phyloP scores from a whole-genome alignment of 2,113 vertebrate species.

The Redunca redunca region DNA sequence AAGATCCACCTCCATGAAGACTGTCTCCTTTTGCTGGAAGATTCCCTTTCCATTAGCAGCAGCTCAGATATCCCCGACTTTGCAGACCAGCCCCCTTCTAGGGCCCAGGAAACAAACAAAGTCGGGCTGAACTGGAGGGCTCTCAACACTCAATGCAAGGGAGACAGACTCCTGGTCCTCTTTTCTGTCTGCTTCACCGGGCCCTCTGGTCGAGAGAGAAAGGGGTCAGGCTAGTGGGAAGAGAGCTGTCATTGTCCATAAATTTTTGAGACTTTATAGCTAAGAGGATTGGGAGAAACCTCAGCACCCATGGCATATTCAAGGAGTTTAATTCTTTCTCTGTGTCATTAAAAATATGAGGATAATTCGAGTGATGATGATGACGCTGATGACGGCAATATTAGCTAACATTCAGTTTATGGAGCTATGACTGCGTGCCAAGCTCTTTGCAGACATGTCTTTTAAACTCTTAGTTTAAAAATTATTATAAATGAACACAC shows the following conservation, averaged over 20 bases:
- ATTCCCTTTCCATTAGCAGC: constrained; percentile 36
- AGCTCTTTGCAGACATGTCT: not conserved
- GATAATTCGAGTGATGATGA: not conserved
- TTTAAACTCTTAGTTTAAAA: not conserved
- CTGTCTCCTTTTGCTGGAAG: constrained; percentile 55
- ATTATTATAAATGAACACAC: not conserved
- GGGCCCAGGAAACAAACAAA: constrained; percentile 40
- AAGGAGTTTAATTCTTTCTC: constrained; percentile 16
- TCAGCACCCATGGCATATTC: not conserved
- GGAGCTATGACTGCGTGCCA: not conserved
- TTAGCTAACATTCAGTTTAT: not conserved
- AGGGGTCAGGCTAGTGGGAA: not conserved
- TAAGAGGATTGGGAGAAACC: not conserved
- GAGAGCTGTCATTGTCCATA: not conserved
- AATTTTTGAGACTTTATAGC: not conserved
- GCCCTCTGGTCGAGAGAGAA: not conserved
- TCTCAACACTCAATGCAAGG: not conserved
- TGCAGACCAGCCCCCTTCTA: not conserved
- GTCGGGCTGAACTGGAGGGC: not conserved
- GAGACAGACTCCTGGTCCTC: not conserved
- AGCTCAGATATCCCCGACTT: constrained; percentile 47
- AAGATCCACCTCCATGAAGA: constrained; percentile 50
- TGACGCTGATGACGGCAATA: not conserved
- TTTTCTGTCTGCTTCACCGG: not conserved
- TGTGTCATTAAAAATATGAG: constrained; percentile 9